Percentiles rank a stretch among this genome's conserved stretches.
Conservation (phyloP, 1,140 invertebrate species). For the Drosophila elegans region DNA sequence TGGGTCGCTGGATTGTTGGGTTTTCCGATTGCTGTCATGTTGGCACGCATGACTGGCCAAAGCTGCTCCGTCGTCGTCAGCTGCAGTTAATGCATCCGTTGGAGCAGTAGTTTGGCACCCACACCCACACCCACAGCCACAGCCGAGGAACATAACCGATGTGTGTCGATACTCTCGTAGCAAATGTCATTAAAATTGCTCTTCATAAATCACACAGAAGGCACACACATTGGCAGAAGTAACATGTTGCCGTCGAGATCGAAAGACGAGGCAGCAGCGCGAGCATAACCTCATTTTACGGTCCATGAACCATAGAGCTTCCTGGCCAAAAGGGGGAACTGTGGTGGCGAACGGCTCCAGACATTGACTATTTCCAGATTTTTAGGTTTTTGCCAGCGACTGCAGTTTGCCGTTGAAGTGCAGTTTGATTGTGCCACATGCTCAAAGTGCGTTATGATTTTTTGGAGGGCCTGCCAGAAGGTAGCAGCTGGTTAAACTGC, state of each 20-base stretch:
- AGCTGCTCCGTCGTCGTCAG: constrained; percentile 43
- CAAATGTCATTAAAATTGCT: constrained; percentile 84
- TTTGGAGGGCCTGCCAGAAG: constrained; percentile 55
- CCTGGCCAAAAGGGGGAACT: constrained; percentile 12
- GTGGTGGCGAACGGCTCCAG: neutral
- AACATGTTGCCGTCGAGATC: constrained; percentile 34
- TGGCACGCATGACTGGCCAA: constrained; percentile 69
- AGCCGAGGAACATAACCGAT: constrained; percentile 41
- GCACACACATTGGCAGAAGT: constrained; percentile 45
- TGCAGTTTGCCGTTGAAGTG: constrained; percentile 42
- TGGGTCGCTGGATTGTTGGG: constrained; percentile 12
- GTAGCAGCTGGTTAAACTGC: constrained; percentile 35
- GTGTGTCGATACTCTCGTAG: constrained; percentile 75
- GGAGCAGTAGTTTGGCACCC: constrained; percentile 32
- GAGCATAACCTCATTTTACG: constrained; percentile 81
- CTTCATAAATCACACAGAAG: constrained; percentile 81
- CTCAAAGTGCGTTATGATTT: constrained; percentile 73
- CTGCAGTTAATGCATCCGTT: constrained; percentile 43
- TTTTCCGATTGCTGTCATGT: constrained; percentile 24
- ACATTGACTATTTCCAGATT: constrained; percentile 35
- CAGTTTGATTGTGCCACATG: constrained; percentile 58
- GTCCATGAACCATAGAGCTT: constrained; percentile 69
- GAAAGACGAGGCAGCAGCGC: constrained; percentile 56
- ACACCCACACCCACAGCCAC: constrained; percentile 30
- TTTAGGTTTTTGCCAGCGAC: constrained; percentile 22